Evolutionary conservation across 2,888 invertebrate genomes (phyloP).

Genomic region (Diarsia dahlii): DNA sequence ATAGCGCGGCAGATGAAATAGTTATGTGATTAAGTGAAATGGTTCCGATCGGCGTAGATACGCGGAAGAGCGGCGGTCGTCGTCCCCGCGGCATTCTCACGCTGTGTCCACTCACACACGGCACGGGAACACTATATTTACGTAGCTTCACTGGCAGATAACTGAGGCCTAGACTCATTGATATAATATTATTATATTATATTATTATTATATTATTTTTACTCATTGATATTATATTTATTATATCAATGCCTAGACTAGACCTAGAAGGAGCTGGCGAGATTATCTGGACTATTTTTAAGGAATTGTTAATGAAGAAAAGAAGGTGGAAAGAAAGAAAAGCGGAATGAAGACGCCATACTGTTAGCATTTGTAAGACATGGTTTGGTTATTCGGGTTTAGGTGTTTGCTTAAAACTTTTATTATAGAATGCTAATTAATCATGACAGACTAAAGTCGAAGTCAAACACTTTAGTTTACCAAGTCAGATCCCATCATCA

Average conservation of each 20-base stretch:
- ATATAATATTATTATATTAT: too few relatives aligned
- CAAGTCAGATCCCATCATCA: background rate
- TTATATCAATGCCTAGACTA: too few relatives aligned
- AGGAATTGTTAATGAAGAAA: too few relatives aligned
- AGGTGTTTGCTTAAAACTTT: too few relatives aligned
- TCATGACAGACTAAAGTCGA: too few relatives aligned
- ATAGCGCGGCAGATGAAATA: slow-evolving; percentile 47
- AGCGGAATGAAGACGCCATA: background rate
- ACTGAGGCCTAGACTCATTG: too few relatives aligned
- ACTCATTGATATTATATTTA: too few relatives aligned
- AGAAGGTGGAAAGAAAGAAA: background rate
- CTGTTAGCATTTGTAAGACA: background rate
- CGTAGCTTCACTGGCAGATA: background rate
- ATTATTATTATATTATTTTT: too few relatives aligned
- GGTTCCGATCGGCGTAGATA: slow-evolving; percentile 63
- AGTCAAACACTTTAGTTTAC: background rate
- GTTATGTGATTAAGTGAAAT: slow-evolving; percentile 64
- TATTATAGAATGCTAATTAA: too few relatives aligned
- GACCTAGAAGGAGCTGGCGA: background rate
- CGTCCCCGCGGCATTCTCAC: slow-evolving; percentile 58
- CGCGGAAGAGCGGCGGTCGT: slow-evolving; percentile 63
- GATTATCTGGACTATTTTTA: too few relatives aligned
- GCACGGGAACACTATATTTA: slow-evolving; percentile 11
- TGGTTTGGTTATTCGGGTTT: background rate
- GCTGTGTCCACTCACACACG: slow-evolving; percentile 58